Percentiles rank a stretch among this genome's conserved stretches.
phyloP scores from a whole-genome alignment of 2,113 vertebrate genomes.

The Bungarus multicinctus region DNA sequence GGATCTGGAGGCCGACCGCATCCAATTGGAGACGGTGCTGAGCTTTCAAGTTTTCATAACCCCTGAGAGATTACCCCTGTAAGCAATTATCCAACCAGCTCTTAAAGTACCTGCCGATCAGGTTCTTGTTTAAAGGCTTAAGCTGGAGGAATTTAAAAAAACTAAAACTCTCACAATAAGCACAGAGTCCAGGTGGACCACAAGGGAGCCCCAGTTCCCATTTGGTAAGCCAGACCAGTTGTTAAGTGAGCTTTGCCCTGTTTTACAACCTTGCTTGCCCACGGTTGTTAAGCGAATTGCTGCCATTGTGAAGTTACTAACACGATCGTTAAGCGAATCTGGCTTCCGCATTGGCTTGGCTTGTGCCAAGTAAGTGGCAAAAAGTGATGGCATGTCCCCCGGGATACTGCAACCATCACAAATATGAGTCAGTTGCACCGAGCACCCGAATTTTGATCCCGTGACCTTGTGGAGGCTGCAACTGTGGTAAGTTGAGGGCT shows the following conservation, averaged over 20 bases:
- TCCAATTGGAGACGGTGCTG: neutral
- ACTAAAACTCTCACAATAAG: neutral
- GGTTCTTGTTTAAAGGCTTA: neutral
- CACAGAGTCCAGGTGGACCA: neutral
- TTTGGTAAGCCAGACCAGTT: too few relatives aligned
- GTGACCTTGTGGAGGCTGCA: too few relatives aligned
- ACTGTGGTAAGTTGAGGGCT: neutral
- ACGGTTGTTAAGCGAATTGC: neutral
- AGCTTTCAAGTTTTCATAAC: neutral
- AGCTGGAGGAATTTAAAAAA: neutral
- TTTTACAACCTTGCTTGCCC: neutral
- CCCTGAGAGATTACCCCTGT: neutral
- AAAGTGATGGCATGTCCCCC: accelerated
- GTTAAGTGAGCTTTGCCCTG: too few relatives aligned
- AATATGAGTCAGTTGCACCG: neutral
- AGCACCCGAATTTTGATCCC: neutral
- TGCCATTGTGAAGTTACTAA: neutral
- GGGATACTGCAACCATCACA: neutral
- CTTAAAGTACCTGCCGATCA: neutral
- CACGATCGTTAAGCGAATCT: neutral
- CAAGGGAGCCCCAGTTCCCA: too few relatives aligned
- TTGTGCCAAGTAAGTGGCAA: neutral
- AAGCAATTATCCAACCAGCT: neutral
- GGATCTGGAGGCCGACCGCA: neutral
- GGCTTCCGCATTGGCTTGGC: neutral